These are phyloP conservation scores for Paralichthys olivaceus DNA, from an alignment of 2,113 vertebrate species.

Conservation along the genomic window DNA sequence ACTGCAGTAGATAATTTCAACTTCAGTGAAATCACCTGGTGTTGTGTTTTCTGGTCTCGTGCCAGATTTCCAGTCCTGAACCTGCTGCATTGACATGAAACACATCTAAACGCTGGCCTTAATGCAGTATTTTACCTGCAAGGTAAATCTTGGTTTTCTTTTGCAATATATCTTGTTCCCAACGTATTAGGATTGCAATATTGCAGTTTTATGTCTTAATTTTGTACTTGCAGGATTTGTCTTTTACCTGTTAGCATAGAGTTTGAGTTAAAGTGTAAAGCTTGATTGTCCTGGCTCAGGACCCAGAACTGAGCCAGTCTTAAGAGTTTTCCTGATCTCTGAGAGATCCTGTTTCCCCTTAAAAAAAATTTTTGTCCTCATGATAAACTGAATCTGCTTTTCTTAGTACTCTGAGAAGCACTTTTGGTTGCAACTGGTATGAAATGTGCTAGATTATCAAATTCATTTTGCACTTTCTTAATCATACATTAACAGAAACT, in stretches of 20 bases:
- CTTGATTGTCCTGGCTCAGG: too few relatives aligned
- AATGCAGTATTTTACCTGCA: background rate
- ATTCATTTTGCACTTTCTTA: background rate
- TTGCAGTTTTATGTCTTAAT: too few relatives aligned
- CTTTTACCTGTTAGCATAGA: too few relatives aligned
- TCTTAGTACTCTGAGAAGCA: background rate
- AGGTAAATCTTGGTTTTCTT: background rate
- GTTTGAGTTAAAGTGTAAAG: too few relatives aligned
- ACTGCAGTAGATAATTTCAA: slow-evolving; percentile 6
- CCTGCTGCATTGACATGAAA: background rate
- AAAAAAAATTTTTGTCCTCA: too few relatives aligned
- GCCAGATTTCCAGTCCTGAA: background rate
- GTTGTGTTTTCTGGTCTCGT: background rate
- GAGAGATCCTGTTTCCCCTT: too few relatives aligned
- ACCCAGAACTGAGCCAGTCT: too few relatives aligned
- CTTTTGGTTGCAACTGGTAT: background rate
- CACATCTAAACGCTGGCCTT: background rate
- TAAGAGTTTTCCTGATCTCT: too few relatives aligned
- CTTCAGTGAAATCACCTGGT: slow-evolving; percentile 1
- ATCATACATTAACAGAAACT: background rate
- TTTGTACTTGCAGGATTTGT: too few relatives aligned
- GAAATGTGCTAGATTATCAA: background rate
- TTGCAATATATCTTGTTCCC: too few relatives aligned
- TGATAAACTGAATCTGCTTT: too few relatives aligned
- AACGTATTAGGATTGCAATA: too few relatives aligned